Base-by-base conservation (phyloP, 2,888 invertebrate species). In the Trachelus tabidus region DNA sequence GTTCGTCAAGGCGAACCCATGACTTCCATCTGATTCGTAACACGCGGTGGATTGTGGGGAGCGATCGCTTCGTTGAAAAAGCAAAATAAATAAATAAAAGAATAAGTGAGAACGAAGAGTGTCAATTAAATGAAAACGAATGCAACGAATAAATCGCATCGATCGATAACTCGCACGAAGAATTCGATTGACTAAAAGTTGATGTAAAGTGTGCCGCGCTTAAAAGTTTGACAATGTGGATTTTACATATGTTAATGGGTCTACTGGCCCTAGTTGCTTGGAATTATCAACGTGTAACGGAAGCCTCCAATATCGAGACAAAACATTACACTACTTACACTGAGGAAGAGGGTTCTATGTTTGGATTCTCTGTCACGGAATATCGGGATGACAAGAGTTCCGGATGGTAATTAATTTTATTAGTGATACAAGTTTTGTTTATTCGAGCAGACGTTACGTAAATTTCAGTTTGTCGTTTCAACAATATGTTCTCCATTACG, bases 321-420 rank as follows among this genome's bases (percentile, higher is more conserved):
- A 88, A 85, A 79, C 88, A 91, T 76, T 91, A 89, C 75, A 86
- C 91, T 33, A 82, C 87, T 79, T 90, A 90, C 78, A 85, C 79
- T 69, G 88, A 89, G 68, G 81, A 79, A 15, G 76, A 37, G 0
- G 77, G 76, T 23, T 90, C 89, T 73, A 91, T 91, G 91, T 91
- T 91, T 77, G 91, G 91, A 71, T 91, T 90, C 79, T 87, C 91
- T 1, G 90, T 91, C 34, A 87, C 90, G 15, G 87, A 87, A 77
- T 89, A 91, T 56, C 56, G 23, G 23, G 23, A 56, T 56, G 0
- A 9, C 6, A 2, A 9, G 56, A 23, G 56, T 56, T 0, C 2
- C 9, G 56, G 23, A 56, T 56, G 56, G 56, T 56, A 56, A 56
- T 23, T 56, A 23, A 56, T 56, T 56, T 56, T 9, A 56, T 9